Evolutionary conservation across 1,140 invertebrate species (phyloP), one percentile per base, ranked within the genome.

Genomic region (Probaryconus sp.): DNA sequence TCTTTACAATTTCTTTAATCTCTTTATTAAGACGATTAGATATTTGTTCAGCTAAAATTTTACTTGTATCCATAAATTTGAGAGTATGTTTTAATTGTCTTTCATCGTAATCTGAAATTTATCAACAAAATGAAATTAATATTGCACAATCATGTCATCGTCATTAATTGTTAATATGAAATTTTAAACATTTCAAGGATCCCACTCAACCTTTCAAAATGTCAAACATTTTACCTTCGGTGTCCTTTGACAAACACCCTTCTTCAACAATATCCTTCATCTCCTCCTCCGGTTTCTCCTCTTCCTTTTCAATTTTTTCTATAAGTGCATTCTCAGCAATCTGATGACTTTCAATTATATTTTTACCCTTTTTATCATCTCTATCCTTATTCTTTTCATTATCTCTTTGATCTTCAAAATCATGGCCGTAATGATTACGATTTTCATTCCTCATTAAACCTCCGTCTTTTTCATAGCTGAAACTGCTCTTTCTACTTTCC

Each of bases 1-100:
- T 53, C 17, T 71, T 35, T 5, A 48, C 30, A 28, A 71, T 42
- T 6, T 40, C 33, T 6, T 56, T 50, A 33, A 71, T 71, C 33
- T 71, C 68, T 11, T 75, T 31, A 14, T 58, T 60, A 30, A 63
- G 53, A 26, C 21, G 16, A 13, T 13, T 20, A 26, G 58, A 56
- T 31, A 55, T 60, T 45, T 48, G 47, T 38, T 51, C 24, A 5
- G 47, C 50, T 31, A 71, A 64, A 24, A 28, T 48, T 11, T 31
- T 33, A 16, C 60, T 76, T 38, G 48, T 58, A 30, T 58, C 33
- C 26, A 28, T 11, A 33, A 26, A 53, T 9, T 37, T 45, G 11
- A 43, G 33, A 11, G 16, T 1, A 10, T 50, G 21, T 16, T 42
- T 68, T 3, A 4, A n/a, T 11, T 50, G 13, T 9, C 63, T 28